Evolutionary conservation across 1,140 invertebrate species (phyloP).

Genomic region (Drosophila baimaii): DNA sequence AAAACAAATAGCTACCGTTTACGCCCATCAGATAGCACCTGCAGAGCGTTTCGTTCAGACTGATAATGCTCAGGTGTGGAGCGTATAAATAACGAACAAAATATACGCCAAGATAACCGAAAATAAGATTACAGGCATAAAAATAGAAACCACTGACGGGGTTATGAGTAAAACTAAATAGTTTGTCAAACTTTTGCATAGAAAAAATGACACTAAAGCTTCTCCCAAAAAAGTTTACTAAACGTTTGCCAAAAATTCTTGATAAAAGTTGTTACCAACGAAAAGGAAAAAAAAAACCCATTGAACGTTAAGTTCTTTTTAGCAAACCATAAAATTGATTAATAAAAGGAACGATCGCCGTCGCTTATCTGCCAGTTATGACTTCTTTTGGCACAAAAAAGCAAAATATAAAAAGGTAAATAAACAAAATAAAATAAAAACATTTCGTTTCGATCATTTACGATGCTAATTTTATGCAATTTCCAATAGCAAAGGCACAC

Average conservation of each 20-base stretch:
- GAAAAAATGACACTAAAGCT: background rate
- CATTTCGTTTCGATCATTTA: slow-evolving; percentile 57
- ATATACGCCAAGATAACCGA: slow-evolving; percentile 29
- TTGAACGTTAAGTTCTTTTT: slow-evolving; percentile 21
- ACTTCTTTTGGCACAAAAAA: slow-evolving; percentile 30
- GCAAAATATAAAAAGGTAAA: slow-evolving; percentile 28
- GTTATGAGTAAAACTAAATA: background rate
- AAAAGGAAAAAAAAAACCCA: slow-evolving; percentile 23
- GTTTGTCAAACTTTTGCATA: slow-evolving; percentile 3
- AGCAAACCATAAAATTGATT: slow-evolving; percentile 63
- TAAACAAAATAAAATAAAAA: slow-evolving; percentile 53
- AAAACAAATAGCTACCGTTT: slow-evolving; percentile 33
- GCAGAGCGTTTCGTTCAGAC: slow-evolving; percentile 14
- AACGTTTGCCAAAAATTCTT: background rate
- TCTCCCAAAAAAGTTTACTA: background rate
- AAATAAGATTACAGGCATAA: slow-evolving; percentile 16
- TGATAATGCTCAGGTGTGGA: slow-evolving; percentile 25
- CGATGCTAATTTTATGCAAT: slow-evolving; percentile 67
- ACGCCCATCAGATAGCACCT: slow-evolving; percentile 25
- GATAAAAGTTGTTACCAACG: slow-evolving; percentile 19
- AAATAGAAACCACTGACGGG: slow-evolving; percentile 19
- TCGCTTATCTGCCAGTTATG: slow-evolving; percentile 44
- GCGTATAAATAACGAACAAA: slow-evolving; percentile 34
- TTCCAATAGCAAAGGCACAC: slow-evolving; percentile 31
- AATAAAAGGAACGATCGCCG: slow-evolving; percentile 37